A percentile compares a stretch with the other conserved stretches of the same genome.
Conservation (phyloP, 1,140 invertebrate species). For the Pseudobourletiella spinata region DNA sequence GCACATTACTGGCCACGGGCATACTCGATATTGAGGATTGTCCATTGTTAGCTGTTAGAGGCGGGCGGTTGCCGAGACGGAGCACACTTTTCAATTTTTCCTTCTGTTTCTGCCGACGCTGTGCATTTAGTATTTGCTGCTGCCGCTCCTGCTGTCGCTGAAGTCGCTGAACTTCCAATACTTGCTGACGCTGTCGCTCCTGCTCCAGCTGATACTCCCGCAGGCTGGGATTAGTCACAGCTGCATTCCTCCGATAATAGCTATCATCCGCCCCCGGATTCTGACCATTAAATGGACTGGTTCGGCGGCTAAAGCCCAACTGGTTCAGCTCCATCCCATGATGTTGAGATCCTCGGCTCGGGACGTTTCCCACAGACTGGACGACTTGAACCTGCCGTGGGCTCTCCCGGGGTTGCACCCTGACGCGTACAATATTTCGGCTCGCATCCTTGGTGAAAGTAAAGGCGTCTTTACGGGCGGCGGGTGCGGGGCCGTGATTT, state of each 20-base stretch:
- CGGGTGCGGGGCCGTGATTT: not conserved
- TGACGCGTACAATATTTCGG: not conserved
- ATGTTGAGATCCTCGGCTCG: not conserved
- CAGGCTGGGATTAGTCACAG: slow-evolving; percentile 14
- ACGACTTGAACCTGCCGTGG: not conserved
- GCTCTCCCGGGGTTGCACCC: not conserved
- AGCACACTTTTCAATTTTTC: not conserved
- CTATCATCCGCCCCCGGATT: slow-evolving; percentile 32
- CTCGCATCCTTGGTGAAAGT: not conserved
- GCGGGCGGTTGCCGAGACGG: no score
- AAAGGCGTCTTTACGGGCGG: not conserved
- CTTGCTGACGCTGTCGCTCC: not conserved
- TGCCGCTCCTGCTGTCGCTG: no score
- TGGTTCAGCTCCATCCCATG: no score
- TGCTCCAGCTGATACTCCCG: not conserved
- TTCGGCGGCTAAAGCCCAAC: no score
- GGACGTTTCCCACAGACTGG: not conserved
- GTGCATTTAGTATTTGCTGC: not conserved
- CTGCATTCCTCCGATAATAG: slow-evolving; percentile 20
- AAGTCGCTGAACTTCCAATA: not conserved
- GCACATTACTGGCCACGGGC: not conserved
- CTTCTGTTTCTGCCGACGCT: no score
- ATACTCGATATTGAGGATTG: no score
- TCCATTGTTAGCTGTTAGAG: not conserved
- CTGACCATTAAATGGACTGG: no score